Conservation (phyloP, 2,797 vertebrate genomes). For the Micropoecilia bifurca region DNA sequence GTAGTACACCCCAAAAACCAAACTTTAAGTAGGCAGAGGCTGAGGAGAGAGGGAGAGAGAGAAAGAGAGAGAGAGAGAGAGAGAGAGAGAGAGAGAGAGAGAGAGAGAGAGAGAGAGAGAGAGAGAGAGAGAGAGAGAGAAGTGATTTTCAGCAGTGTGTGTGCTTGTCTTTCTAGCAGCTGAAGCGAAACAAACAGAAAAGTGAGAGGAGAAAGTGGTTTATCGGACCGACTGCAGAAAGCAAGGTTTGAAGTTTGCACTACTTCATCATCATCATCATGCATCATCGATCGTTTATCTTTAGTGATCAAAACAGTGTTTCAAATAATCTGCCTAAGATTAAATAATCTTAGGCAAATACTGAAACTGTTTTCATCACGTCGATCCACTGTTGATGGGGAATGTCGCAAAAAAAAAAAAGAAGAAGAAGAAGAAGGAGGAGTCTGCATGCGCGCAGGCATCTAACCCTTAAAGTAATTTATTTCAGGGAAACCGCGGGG, state of each 20-base stretch:
- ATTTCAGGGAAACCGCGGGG: constrained; percentile 77
- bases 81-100: neutral
- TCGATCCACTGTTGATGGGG: constrained; percentile 29
- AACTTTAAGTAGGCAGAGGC: constrained; percentile 57
- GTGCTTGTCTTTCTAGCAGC: constrained; percentile 45
- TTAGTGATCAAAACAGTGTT: constrained; percentile 17
- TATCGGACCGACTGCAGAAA: constrained; percentile 11
- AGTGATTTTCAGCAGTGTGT: constrained; percentile 49
- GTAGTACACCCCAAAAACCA: constrained; percentile 61
- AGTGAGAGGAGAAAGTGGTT: constrained; percentile 41
- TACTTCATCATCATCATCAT: constrained; percentile 13
- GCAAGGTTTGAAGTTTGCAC: neutral
- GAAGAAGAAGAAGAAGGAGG: constrained; percentile 23
- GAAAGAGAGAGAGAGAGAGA: constrained; percentile 34
- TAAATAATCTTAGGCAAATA: constrained; percentile 37
- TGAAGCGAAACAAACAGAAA: constrained; percentile 40
- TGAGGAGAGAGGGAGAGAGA: neutral
- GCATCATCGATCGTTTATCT: constrained; percentile 18
- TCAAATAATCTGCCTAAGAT: constrained; percentile 16
- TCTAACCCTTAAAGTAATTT: constrained; percentile 76
- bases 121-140: constrained; percentile 40
- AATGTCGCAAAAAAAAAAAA: constrained; percentile 12
- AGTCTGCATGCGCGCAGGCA: constrained; percentile 46
- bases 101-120: constrained; percentile 33
- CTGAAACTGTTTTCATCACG: constrained; percentile 18